Evolutionary conservation across 2,113 vertebrate species (phyloP).

Genomic region (Menura novaehollandiae): DNA sequence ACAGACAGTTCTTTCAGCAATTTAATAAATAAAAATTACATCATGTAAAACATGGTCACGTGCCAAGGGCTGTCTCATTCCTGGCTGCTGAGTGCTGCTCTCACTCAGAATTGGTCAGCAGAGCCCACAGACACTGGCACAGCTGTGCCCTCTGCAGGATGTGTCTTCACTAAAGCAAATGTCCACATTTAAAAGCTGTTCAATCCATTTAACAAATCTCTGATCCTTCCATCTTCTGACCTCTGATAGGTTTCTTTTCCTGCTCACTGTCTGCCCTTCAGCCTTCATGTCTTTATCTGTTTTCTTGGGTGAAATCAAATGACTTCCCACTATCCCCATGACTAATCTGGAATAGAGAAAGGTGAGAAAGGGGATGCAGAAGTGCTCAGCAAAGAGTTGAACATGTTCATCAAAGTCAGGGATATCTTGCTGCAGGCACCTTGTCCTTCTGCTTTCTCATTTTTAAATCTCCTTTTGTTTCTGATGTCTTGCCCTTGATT

Average conservation of each 20-base stretch:
- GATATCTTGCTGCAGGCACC: background rate
- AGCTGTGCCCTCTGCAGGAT: background rate
- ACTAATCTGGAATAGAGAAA: background rate
- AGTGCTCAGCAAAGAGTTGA: background rate
- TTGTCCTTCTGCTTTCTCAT: background rate
- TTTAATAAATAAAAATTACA: background rate
- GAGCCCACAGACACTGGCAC: background rate
- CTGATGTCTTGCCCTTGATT: background rate
- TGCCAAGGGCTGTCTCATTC: background rate
- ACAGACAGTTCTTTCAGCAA: background rate
- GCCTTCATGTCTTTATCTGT: background rate
- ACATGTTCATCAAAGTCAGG: fast-evolving
- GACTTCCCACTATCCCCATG: background rate
- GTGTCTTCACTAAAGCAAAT: background rate
- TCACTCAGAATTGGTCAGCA: background rate
- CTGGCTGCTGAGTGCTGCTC: background rate
- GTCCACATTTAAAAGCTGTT: background rate
- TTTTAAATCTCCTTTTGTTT: background rate
- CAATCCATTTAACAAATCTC: background rate
- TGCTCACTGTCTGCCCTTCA: background rate
- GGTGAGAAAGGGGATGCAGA: background rate
- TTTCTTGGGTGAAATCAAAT: background rate
- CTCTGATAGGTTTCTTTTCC: fast-evolving
- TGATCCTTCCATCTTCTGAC: background rate
- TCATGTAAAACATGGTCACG: fast-evolving